Conservation (phyloP, 1,140 invertebrate species). For the Psix sp. region DNA sequence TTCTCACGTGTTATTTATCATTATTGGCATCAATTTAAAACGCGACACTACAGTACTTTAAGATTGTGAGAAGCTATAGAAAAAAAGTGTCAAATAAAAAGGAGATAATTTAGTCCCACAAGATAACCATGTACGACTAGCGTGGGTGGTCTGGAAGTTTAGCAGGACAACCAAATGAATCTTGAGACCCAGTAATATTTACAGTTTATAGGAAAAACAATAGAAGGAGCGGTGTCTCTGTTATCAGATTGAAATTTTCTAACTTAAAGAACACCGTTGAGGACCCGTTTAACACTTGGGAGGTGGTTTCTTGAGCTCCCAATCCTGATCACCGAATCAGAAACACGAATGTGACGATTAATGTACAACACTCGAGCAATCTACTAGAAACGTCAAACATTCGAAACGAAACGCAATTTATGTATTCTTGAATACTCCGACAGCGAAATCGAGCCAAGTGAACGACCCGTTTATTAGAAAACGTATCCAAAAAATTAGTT, state of each 20-base stretch:
- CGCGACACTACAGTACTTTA: conserved; percentile 19
- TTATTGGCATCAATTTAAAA: conserved; percentile 33
- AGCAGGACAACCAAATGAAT: conserved; percentile 30
- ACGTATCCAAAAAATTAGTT: conserved; percentile 41
- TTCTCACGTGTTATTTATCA: conserved; percentile 32
- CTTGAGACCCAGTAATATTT: conserved; percentile 56
- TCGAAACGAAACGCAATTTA: conserved; percentile 50
- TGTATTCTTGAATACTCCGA: conserved; percentile 10
- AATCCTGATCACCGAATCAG: conserved; percentile 26
- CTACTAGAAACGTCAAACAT: conserved; percentile 44
- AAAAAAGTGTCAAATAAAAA: conserved; percentile 52
- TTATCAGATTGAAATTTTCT: conserved; percentile 71
- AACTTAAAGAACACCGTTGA: conserved; percentile 62
- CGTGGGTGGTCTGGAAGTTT: conserved; percentile 61
- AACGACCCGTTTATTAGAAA: conserved; percentile 46
- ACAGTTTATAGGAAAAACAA: conserved; percentile 63
- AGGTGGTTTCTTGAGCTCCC: conserved; percentile 46
- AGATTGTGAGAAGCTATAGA: conserved; percentile 6
- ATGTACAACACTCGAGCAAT: conserved; percentile 32
- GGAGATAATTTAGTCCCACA: conserved; percentile 27
- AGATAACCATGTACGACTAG: conserved; percentile 40
- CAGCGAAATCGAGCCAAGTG: conserved; percentile 11
- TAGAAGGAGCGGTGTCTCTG: conserved; percentile 35
- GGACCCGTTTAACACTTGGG: conserved; percentile 64
- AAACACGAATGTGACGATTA: conserved; percentile 49